phyloP scores from a whole-genome alignment of 1,140 invertebrate genomes.

The Heliconius hewitsoni region DNA sequence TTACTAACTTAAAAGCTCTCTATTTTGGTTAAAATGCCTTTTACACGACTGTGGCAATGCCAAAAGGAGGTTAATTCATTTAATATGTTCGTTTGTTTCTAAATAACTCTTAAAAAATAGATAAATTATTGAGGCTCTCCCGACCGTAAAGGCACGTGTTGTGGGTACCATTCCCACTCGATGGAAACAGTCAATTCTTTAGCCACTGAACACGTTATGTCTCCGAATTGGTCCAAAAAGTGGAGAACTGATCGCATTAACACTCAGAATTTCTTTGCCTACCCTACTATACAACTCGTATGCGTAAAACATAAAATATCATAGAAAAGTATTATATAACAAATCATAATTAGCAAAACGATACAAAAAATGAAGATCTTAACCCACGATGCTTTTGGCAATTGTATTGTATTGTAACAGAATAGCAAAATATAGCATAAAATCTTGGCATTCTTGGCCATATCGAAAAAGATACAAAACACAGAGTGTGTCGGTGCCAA shows the following conservation, averaged over 20 bases:
- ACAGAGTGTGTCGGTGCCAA: constrained; percentile 35
- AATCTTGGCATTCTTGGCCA: constrained; percentile 13
- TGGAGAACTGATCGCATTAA: too few species aligned
- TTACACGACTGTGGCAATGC: neutral
- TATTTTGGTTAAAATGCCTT: neutral
- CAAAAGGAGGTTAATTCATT: neutral
- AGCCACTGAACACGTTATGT: too few species aligned
- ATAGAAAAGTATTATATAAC: neutral
- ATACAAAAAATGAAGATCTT: neutral
- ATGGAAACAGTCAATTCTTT: neutral
- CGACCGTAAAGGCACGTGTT: too few species aligned
- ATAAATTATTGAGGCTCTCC: too few species aligned
- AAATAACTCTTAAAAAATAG: too few species aligned
- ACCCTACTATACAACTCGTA: too few species aligned
- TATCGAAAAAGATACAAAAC: constrained; percentile 32
- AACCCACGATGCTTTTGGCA: neutral
- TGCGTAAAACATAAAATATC: too few species aligned
- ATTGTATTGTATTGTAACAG: neutral
- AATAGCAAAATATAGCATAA: constrained; percentile 15
- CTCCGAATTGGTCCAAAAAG: too few species aligned
- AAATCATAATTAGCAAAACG: neutral
- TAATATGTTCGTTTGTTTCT: too few species aligned
- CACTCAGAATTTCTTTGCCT: too few species aligned
- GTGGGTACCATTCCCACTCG: neutral
- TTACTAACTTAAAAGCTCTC: constrained; percentile 6